Evolutionary conservation across 2,888 invertebrate species (phyloP).

Genomic region (Antheraea assamensis): DNA sequence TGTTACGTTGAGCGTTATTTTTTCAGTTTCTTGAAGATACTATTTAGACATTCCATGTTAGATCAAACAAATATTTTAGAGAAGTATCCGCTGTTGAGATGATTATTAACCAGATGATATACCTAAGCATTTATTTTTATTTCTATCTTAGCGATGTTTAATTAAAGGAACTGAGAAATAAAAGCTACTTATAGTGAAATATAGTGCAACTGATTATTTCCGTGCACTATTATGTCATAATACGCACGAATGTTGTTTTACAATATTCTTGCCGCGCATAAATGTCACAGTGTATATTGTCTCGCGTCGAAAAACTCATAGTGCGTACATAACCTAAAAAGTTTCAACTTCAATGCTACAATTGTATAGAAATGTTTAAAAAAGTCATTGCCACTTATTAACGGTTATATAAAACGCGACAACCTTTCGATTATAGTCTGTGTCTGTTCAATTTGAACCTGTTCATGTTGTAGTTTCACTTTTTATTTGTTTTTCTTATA

Average conservation of each 20-base stretch:
- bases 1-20: too few species aligned
- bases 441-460: constrained; percentile 4
- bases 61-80: background rate
- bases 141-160: background rate
- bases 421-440: background rate
- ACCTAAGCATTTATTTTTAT: background rate
- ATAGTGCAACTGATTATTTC: background rate
- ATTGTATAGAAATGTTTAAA: background rate
- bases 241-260: too few species aligned
- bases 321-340: background rate
- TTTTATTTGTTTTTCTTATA: background rate
- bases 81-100: background rate
- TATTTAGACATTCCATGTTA: too few species aligned
- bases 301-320: too few species aligned
- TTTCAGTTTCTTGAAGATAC: too few species aligned
- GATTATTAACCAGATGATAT: background rate
- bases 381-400: background rate
- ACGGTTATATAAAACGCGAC: background rate
- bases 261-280: too few species aligned
- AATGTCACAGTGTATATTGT: too few species aligned
- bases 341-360: background rate
- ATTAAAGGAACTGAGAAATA: background rate
- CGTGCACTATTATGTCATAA: too few species aligned
- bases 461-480: background rate
- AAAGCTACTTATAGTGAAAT: background rate